Conservation (phyloP, 1,140 invertebrate species). For the Aphelenchoides besseyi region DNA sequence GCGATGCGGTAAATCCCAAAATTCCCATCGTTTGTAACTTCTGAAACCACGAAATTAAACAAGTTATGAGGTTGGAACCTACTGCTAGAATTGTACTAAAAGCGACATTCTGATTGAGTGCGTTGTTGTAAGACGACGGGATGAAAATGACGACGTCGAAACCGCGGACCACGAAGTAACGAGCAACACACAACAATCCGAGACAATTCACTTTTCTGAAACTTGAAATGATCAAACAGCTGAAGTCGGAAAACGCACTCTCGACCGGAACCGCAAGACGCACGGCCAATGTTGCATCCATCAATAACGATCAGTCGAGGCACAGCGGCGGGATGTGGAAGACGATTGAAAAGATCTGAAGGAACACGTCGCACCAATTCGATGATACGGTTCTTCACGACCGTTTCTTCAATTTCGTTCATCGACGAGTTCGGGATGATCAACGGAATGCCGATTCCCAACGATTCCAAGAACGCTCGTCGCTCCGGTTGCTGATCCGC, state of each 20-base stretch:
- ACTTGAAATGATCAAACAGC: too few relatives aligned
- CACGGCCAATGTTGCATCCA: constrained; percentile 21
- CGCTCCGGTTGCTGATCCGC: too few relatives aligned
- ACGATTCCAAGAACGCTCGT: too few relatives aligned
- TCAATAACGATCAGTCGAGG: constrained; percentile 23
- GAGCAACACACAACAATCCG: constrained; percentile 13
- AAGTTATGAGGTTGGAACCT: not conserved
- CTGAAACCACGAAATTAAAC: not conserved
- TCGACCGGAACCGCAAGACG: constrained; percentile 16
- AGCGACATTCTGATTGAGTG: constrained; percentile 13
- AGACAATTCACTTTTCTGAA: constrained; percentile 20
- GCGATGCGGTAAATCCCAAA: constrained; percentile 12
- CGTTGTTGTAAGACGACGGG: constrained; percentile 17
- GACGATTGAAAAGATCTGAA: constrained; percentile 2
- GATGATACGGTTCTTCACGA: too few relatives aligned
- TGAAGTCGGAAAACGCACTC: constrained; percentile 1
- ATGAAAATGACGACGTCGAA: constrained; percentile 26
- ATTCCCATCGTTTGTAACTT: constrained; percentile 19
- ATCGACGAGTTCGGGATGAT: too few relatives aligned
- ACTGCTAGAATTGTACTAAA: not conserved
- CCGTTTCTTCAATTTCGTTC: too few relatives aligned
- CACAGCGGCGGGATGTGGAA: not conserved
- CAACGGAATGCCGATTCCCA: too few relatives aligned
- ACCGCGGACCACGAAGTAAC: constrained; percentile 21
- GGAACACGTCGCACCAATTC: not conserved